phyloP scores from a whole-genome alignment of 2,888 invertebrate species.

The Epinotia ramella region DNA sequence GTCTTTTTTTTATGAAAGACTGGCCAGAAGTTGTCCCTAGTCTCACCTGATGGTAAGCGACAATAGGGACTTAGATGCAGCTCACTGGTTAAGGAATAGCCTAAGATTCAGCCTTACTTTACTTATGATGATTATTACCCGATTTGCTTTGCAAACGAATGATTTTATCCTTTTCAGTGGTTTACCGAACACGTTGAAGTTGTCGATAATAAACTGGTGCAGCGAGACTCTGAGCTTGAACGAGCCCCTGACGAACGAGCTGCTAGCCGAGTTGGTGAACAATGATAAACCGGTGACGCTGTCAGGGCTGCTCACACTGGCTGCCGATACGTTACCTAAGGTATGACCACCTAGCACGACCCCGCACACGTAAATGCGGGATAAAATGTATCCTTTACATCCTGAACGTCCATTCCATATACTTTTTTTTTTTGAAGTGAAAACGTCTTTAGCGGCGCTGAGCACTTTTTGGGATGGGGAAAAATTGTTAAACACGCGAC shows the following conservation, averaged over 20 bases:
- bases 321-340: conserved; percentile 78
- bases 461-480: too few species aligned
- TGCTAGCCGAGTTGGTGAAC: conserved; percentile 70
- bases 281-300: conserved; percentile 76
- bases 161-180: conserved; percentile 60
- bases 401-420: too few species aligned
- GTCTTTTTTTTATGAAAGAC: too few species aligned
- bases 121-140: not conserved
- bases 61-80: too few species aligned
- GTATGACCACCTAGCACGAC: conserved; percentile 53
- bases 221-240: conserved; percentile 70
- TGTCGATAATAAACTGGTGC: conserved; percentile 77
- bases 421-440: too few species aligned
- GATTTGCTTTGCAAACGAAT: not conserved
- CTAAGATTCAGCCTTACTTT: too few species aligned
- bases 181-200: conserved; percentile 71
- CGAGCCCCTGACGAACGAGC: conserved; percentile 71
- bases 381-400: too few species aligned
- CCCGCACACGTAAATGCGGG: not conserved
- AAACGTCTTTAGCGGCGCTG: too few species aligned
- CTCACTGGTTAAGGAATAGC: too few species aligned
- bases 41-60: too few species aligned
- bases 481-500: too few species aligned
- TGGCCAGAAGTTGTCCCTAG: too few species aligned
- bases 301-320: conserved; percentile 70